Evolutionary conservation across 23 tunicate species (phyloP).

Genomic region (Botrylloides violaceus): DNA sequence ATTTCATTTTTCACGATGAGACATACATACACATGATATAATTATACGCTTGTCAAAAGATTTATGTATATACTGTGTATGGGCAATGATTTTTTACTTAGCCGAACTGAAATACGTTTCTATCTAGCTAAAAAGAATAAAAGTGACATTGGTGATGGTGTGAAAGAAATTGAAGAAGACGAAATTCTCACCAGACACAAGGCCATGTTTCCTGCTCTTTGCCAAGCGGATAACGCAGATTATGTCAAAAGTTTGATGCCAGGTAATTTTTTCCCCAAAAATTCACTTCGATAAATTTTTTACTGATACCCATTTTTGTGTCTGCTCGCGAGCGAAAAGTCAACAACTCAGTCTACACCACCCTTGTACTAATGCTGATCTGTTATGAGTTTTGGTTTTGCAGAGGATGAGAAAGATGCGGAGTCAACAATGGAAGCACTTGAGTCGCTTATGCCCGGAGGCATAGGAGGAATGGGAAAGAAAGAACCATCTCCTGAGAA

Average conservation of each 20-base stretch:
- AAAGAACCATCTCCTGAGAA: slow-evolving; percentile 1
- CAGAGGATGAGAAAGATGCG: slow-evolving; percentile 24
- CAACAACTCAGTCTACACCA: too few species aligned
- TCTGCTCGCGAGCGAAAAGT: too few species aligned
- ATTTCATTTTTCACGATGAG: too few species aligned
- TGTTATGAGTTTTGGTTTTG: background rate
- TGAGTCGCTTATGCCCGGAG: slow-evolving; percentile 29
- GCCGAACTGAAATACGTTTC: too few species aligned
- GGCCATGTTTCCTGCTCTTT: slow-evolving; percentile 73
- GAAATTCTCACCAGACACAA: slow-evolving; percentile 29
- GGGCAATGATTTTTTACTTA: too few species aligned
- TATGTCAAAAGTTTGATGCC: slow-evolving; percentile 14
- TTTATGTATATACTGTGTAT: too few species aligned
- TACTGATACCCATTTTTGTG: too few species aligned
- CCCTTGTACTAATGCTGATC: background rate
- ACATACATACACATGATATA: too few species aligned
- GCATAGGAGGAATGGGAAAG: slow-evolving; percentile 12
- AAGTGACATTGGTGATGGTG: slow-evolving; percentile 20
- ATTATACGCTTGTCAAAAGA: too few species aligned
- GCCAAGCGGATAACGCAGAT: slow-evolving; percentile 45
- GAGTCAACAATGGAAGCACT: slow-evolving; percentile 43
- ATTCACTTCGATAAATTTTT: too few species aligned
- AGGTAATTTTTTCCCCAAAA: background rate
- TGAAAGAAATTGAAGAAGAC: slow-evolving; percentile 18
- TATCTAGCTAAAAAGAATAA: slow-evolving; percentile 6